Percentiles rank a stretch among this genome's conserved stretches.
phyloP scores from a whole-genome alignment of 2,888 invertebrate species.

The Frankliniella fusca region DNA sequence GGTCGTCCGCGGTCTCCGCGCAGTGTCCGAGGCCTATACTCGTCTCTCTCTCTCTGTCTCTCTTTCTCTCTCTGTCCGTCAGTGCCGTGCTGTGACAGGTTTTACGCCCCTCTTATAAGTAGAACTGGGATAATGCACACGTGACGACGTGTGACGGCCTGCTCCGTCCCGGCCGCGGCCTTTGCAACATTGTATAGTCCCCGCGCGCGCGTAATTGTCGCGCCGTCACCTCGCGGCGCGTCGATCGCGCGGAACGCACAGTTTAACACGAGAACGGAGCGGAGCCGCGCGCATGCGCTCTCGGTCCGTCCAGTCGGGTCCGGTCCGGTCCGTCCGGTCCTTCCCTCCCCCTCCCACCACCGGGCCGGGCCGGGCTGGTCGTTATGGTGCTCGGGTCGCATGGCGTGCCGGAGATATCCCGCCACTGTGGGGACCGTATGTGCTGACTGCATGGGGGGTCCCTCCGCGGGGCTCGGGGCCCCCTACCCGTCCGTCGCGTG shows the following conservation, averaged over 20 bases:
- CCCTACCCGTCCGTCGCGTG: background rate
- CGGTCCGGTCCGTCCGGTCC: too few relatives aligned
- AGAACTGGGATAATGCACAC: constrained; percentile 19
- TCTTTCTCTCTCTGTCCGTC: too few relatives aligned
- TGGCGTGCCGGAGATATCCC: too few relatives aligned
- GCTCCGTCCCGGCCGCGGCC: background rate
- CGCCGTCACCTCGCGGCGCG: background rate
- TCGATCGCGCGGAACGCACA: background rate
- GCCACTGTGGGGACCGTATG: too few relatives aligned
- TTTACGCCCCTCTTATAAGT: constrained; percentile 18
- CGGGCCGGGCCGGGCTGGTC: background rate
- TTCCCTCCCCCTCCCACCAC: background rate
- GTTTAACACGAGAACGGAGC: background rate
- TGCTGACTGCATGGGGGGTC: background rate
- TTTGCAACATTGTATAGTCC: constrained; percentile 4
- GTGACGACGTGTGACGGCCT: background rate
- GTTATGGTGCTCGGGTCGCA: background rate
- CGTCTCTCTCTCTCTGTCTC: too few relatives aligned
- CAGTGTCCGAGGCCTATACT: too few relatives aligned
- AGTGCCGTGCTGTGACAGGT: background rate
- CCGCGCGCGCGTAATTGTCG: background rate
- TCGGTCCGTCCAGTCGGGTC: background rate
- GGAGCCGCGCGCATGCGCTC: background rate
- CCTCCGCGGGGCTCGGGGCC: background rate
- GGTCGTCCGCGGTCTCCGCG: too few relatives aligned